Conservation (phyloP, 2,113 vertebrate genomes). For the Pachyramphus minor region DNA sequence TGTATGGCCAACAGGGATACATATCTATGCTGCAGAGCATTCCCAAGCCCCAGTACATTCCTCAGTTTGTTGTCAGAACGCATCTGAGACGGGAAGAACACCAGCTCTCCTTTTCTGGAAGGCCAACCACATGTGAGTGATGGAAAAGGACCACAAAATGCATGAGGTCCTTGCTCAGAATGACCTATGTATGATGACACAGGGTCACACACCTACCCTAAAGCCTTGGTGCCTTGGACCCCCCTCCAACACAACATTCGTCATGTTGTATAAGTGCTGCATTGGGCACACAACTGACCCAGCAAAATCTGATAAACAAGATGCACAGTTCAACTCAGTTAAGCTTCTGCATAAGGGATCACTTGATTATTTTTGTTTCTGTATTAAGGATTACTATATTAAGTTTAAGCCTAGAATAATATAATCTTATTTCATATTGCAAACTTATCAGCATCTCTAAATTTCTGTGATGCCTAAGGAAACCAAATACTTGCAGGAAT, state of each 20-base stretch:
- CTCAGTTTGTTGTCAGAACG: not conserved
- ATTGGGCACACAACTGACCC: rapidly evolving
- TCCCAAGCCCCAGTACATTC: too few relatives aligned
- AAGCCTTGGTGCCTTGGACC: not conserved
- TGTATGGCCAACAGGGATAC: not conserved
- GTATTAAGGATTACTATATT: not conserved
- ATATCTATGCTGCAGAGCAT: not conserved
- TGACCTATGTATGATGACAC: not conserved
- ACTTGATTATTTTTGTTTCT: not conserved
- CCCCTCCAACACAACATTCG: not conserved
- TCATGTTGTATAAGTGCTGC: not conserved
- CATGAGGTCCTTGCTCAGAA: not conserved
- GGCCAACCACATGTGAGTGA: not conserved
- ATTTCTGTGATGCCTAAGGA: not conserved
- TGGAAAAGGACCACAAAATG: not conserved
- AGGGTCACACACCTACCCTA: not conserved
- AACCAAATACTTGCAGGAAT: not conserved
- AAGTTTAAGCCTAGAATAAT: not conserved
- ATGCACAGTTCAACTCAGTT: not conserved
- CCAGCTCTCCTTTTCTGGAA: not conserved
- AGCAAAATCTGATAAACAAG: not conserved
- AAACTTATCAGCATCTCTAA: not conserved
- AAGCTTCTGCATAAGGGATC: not conserved
- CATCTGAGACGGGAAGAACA: not conserved
- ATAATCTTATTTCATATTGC: not conserved